Evolutionary conservation across 1,140 invertebrate species (phyloP), one percentile per base, ranked within the genome.

Genomic region (Ooceraea biroi): DNA sequence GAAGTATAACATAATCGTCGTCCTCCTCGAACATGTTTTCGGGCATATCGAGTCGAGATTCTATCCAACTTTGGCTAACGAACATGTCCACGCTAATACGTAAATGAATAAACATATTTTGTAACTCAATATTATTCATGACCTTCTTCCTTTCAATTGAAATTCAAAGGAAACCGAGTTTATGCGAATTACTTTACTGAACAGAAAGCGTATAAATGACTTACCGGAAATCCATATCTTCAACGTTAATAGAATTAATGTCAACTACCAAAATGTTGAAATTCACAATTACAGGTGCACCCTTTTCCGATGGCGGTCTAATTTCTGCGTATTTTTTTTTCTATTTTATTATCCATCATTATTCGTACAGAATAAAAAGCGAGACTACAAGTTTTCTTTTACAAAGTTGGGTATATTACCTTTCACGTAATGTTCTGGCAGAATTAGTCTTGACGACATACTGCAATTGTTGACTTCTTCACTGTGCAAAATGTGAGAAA

Each of bases 201-300:
- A 36, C 2, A 2, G 7, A 36, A 36, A 36, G 36, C 2, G 7
- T 36, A 36, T 7, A 36, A 36, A 7, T 3, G 8, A 22, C 88
- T 95, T 94, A 97, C 97, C 97, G 96, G 94, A 97, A 97, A 93
- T 97, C 97, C 97, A 97, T 97, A 89, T 98, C 97, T 94, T 97
- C 97, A 58, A 97, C 97, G 89, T 97, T 98, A 78, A 98, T 97
- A 11, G 97, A 97, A 93, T 97, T 98, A 63, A 97, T 97, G 90
- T 97, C 97, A 69, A 97, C 96, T 14, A 98, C 96, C 90, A 96
- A 97, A 89, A 97, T 97, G 85, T 96, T 97, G 92, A 97, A 97
- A 88, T 97, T 96, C 30, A 97, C 96, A 60, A 95, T 93, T 48
- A 97, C 96, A 50, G 97, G 96, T 61, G 95, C 95, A 17, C 95